A percentile compares a stretch with the other conserved stretches of the same genome.
Evolutionary conservation across 2,888 invertebrate species (phyloP).

Genomic region (Oconnorella tubifera): DNA sequence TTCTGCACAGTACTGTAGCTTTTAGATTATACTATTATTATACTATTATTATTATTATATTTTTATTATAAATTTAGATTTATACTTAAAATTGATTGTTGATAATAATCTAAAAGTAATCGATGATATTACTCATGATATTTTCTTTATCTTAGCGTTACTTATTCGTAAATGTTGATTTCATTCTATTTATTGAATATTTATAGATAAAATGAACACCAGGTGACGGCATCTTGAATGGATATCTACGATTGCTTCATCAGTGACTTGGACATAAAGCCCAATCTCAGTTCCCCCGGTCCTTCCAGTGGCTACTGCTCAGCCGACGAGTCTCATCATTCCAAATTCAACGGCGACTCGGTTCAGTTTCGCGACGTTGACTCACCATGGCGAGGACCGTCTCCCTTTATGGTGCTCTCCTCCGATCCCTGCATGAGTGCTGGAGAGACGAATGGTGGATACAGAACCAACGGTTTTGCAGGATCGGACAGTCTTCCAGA

Average conservation of each 20-base stretch:
- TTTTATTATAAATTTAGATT: no score
- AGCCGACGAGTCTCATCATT: conserved; percentile 1
- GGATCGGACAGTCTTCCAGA: not conserved
- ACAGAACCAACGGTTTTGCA: not conserved
- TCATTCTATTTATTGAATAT: no score
- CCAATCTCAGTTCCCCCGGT: conserved; percentile 11
- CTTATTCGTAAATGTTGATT: no score
- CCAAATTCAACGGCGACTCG: not conserved
- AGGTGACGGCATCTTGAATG: no score
- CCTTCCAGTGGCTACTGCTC: conserved; percentile 18
- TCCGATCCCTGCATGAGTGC: conserved; percentile 9
- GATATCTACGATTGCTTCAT: conserved; percentile 14
- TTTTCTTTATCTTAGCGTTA: no score
- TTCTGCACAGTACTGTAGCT: no score
- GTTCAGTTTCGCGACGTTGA: not conserved
- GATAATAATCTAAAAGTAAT: no score
- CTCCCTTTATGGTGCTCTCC: not conserved
- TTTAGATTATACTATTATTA: no score
- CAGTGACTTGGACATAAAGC: conserved; percentile 6
- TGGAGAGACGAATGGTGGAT: not conserved
- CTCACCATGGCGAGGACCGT: not conserved
- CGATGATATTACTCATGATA: no score
- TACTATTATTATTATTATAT: no score
- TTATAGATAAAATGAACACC: no score
- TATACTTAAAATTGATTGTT: no score